Evolutionary conservation across 2,113 vertebrate species (phyloP), one percentile per base, ranked within the genome.

Genomic region (Pelmatolapia mariae): DNA sequence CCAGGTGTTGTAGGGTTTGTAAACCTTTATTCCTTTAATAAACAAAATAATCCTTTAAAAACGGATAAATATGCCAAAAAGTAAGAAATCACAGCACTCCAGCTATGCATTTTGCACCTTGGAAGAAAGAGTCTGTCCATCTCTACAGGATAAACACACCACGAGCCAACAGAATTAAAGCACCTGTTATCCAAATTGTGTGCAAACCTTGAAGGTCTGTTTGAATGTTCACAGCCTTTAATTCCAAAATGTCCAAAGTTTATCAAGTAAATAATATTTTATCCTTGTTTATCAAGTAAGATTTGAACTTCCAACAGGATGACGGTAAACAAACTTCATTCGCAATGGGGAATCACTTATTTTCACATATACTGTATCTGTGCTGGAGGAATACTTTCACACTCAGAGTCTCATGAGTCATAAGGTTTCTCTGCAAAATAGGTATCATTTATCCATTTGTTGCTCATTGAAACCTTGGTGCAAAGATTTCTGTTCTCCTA

Each of bases 101-200:
- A 29, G 15, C 68, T 47, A 10, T 4, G 8, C 38, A 43, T 43
- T 10, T n/a, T 2, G 12, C n/a, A 43, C 1, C 38, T 26, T 47
- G 40, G 68, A 73, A 18, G 68, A 26, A 73, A 29, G 22, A 26
- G 15, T 18, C 2, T 45, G 68, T 4, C 66, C 22, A 73, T 45
- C 40, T 26, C 36, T 24, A 43, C 5, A 1, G 0, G 1, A 43
- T 0, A 47, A 76, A 47, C 38, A 11, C 68, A 47, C 6, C 8
- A 18, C 9, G 5, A 29, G 9, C 45, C 38, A 47, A 43, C 15
- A 47, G 43, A 18, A 47, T 2, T 10, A 45, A 76, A 47, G 24
- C 40, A 18, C 24, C 68, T 7, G 6, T 10, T 47, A 4, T 18
- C 3, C 24, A 26, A 2, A 0, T 15, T 45, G 22, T 0, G 5